A percentile compares a stretch with the other conserved stretches of the same genome.
Conservation (phyloP, 1,140 invertebrate genomes). For the Trachymyrmex septentrionalis region DNA sequence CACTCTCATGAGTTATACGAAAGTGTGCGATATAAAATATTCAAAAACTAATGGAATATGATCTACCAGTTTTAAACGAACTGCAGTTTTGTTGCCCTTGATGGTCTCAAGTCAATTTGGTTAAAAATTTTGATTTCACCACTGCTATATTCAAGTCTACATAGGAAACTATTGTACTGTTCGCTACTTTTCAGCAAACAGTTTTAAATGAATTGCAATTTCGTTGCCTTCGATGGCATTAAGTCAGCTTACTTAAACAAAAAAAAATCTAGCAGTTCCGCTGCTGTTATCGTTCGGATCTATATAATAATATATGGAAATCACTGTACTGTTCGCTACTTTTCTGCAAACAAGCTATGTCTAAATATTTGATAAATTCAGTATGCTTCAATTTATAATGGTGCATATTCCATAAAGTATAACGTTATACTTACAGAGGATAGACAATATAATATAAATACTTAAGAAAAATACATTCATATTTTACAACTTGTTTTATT, state of each 20-base stretch:
- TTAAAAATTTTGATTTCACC: conserved; percentile 1
- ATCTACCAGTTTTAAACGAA: neutral
- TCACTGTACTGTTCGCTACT: neutral
- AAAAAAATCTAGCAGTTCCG: conserved; percentile 3
- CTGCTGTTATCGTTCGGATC: neutral
- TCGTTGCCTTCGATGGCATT: neutral
- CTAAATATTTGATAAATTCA: neutral
- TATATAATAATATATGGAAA: neutral
- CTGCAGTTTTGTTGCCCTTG: neutral
- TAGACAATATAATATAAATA: too few relatives aligned
- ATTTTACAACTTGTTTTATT: too few relatives aligned
- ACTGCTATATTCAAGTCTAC: neutral
- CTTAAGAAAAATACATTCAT: too few relatives aligned
- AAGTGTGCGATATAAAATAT: neutral
- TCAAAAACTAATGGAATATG: neutral
- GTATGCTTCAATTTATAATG: neutral
- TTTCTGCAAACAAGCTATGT: conserved; percentile 13
- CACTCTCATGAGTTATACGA: neutral
- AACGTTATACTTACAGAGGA: too few relatives aligned
- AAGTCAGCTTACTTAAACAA: neutral
- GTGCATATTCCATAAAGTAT: neutral
- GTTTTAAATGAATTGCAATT: neutral
- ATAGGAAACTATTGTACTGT: neutral
- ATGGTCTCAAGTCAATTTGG: neutral
- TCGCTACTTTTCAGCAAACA: conserved; percentile 24